Evolutionary conservation across 2,888 invertebrate species (phyloP).

Genomic region (Cinara cedri): DNA sequence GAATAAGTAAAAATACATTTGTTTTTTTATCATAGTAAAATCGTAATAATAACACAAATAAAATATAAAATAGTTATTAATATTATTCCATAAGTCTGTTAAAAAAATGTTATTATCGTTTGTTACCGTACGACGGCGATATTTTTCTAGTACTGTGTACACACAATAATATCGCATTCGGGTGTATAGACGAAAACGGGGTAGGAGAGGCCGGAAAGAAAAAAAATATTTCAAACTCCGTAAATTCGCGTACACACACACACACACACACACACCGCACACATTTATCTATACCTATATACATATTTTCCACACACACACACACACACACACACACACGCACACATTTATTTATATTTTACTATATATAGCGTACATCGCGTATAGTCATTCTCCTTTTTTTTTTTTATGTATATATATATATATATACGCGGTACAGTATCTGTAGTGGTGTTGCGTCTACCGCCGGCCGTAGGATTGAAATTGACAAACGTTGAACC

Average conservation of each 20-base stretch:
- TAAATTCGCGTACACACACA: background rate
- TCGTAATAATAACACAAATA: too few relatives aligned
- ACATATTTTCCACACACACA: background rate
- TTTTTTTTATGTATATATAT: too few relatives aligned
- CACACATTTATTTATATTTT: slow-evolving; percentile 1
- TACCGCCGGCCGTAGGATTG: slow-evolving; percentile 19
- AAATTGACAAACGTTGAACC: slow-evolving; percentile 55
- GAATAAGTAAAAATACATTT: too few relatives aligned
- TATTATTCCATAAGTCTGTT: too few relatives aligned
- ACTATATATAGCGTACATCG: background rate
- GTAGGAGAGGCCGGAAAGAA: background rate
- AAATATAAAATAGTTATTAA: too few relatives aligned
- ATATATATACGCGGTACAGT: background rate
- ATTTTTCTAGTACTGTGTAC: too few relatives aligned
- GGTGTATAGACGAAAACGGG: background rate
- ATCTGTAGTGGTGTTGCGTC: background rate
- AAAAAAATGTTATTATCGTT: too few relatives aligned
- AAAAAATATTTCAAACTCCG: background rate
- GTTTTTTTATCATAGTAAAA: too few relatives aligned
- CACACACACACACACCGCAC: background rate
- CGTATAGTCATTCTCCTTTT: background rate
- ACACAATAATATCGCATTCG: too few relatives aligned
- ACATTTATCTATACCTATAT: too few relatives aligned
- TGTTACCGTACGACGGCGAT: too few relatives aligned
- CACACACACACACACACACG: background rate